Evolutionary conservation across 2,888 invertebrate genomes (phyloP), one percentile per base, ranked within the genome.

Genomic region (Cerastoderma edule): DNA sequence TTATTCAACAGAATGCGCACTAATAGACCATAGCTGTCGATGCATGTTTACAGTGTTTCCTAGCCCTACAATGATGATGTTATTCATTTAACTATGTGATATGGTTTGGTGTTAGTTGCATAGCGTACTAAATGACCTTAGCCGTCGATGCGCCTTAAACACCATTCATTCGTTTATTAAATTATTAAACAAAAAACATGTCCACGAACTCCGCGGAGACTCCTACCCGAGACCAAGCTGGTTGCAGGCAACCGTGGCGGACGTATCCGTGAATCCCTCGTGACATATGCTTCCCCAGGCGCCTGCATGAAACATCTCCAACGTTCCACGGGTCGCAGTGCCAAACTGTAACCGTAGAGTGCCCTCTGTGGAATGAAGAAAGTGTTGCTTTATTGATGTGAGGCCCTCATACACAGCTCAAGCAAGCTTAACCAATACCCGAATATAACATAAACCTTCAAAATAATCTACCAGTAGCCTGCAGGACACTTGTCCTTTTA

Each of bases 251-350:
- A 60, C 39, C 22, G 60, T 60, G 19, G 60, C 60, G 1, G 60
- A 60, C 39, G 2, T 35, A 24, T 60, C 60, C n/a, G 60, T 60
- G 60, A 60, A 60, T 4, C 60, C 60, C 22, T 35, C 60, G 33
- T 60, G 22, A 35, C 60, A 33, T 32, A 60, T 60, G 39, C 35
- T 60, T 8, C 60, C 60, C 60, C 60, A 60, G 28, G 8, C 22
- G 16, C 0, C 10, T 2, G 13, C 13, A 2, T 39, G 24, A 24
- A 39, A 60, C 24, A 60, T 60, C 39, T 60, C 60, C 19, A 60
- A 22, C n/a, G 60, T 60, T 19, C 60, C 60, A 39, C 27, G 35
- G 60, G 4, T 60, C 13, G n/a, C 19, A 8, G 60, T 5, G 13
- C 22, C 60, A 4, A 8, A 10, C 39, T 39, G 60, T 35, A 60